Base-by-base conservation (phyloP, 2,888 invertebrate genomes). In the Hemaris fuciformis region DNA sequence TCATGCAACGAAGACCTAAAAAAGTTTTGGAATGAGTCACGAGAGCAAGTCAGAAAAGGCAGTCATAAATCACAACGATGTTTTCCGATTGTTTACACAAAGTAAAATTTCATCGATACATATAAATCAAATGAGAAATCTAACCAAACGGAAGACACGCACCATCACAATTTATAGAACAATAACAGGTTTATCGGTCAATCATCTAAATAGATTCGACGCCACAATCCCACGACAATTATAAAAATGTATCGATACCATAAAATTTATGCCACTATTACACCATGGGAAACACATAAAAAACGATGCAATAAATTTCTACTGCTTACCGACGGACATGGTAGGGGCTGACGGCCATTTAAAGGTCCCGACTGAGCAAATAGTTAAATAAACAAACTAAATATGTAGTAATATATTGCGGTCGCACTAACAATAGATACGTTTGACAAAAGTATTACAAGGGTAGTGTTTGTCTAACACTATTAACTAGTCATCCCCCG, bases 331-430 rank as follows among this genome's bases (percentile, higher is more conserved):
- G 66, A 66, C 63, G 70, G 72, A 72, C 78, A 81, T 81, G 82
- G 77, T 80, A 78, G 57, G 69, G 66, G 69, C 69, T 70, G 69
- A 69, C 66, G 72, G 71, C 75, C 79, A 77, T 81, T 80, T 73
- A 75, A 69, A 74, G 75, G 71, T 73, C 74, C 71, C 70, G 38
- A 53, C 60, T 46, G 38, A 62, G 66, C 62, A 64, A 67, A 68
- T 62, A 66, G 57, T 71, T 76, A 73, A 69, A 77, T 77, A 83
- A 83, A 83, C 79, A 79, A 72, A 70, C 75, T 42, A 70, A 71
- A 68, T 73, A 71, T 70, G 71, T 67, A 72, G 70, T 67, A 70
- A 76, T 80, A 75, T 76, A 80, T 79, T 76, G 77, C 75, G 79
- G 74, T 73, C 65, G 60, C 66, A 63, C 66, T 60, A 64, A 83